These are phyloP conservation scores for Heliconius eleuchia DNA, from an alignment of 1,140 invertebrate genomes.

Conservation along the genomic window DNA sequence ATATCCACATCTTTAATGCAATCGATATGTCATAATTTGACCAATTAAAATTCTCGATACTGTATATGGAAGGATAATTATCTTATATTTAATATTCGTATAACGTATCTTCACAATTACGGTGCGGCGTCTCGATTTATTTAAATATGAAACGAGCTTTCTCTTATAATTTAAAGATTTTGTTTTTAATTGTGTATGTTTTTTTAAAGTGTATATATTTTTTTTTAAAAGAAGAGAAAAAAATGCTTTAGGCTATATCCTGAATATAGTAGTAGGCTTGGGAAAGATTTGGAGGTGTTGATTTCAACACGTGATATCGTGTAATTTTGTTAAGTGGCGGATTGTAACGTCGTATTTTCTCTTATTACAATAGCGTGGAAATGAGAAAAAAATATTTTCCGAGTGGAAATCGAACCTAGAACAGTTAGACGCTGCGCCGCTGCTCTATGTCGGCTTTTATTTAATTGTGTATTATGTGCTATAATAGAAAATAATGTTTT, in stretches of 20 bases:
- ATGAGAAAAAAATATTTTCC: not conserved
- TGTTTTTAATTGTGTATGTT: not conserved
- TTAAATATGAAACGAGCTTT: constrained; percentile 7
- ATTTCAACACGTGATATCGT: not conserved
- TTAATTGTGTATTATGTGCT: not conserved
- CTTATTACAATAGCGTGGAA: not conserved
- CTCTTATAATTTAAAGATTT: not conserved
- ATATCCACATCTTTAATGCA: constrained; percentile 42
- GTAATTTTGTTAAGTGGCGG: not conserved
- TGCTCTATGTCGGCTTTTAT: not conserved
- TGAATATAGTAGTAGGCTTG: not conserved
- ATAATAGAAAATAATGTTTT: too few species aligned
- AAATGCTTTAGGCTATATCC: not conserved
- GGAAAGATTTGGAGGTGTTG: not conserved
- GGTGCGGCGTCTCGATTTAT: not conserved
- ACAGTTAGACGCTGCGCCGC: not conserved
- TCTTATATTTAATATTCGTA: constrained; percentile 29
- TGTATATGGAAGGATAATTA: constrained; percentile 42
- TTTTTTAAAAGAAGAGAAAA: too few species aligned
- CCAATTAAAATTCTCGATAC: constrained; percentile 52
- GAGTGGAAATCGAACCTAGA: not conserved
- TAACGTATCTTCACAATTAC: constrained; percentile 4
- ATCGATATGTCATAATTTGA: constrained; percentile 53
- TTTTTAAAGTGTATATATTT: not conserved
- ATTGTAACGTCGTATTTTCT: not conserved